These are phyloP conservation scores for Drosophila erecta DNA, from an alignment of 1,140 invertebrate genomes.

Conservation along the genomic window DNA sequence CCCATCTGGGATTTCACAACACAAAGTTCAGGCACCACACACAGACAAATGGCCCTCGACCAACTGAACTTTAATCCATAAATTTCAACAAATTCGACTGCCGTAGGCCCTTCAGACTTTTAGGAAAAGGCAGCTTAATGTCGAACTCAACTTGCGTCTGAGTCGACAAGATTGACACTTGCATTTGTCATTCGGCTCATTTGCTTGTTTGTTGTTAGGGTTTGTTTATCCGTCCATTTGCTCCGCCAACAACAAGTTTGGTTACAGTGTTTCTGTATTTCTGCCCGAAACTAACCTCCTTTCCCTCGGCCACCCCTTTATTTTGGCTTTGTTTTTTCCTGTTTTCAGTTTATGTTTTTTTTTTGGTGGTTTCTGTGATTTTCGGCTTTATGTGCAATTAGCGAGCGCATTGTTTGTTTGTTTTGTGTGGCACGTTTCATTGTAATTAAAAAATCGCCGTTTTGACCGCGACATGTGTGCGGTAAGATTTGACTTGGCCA, in stretches of 20 bases:
- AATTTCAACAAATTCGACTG: slow-evolving; percentile 40
- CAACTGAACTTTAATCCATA: slow-evolving; percentile 52
- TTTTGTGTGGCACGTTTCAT: slow-evolving; percentile 69
- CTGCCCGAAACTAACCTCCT: not conserved
- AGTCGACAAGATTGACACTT: slow-evolving; percentile 60
- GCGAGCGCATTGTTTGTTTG: slow-evolving; percentile 69
- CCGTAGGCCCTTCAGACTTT: slow-evolving; percentile 43
- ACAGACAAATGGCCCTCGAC: slow-evolving; percentile 29
- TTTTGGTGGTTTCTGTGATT: slow-evolving; percentile 44
- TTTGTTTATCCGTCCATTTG: slow-evolving; percentile 72
- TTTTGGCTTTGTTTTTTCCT: slow-evolving; percentile 39
- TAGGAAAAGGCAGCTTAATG: slow-evolving; percentile 60
- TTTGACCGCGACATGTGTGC: slow-evolving; percentile 16
- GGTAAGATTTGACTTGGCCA: slow-evolving; percentile 28
- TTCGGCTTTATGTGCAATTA: slow-evolving; percentile 71
- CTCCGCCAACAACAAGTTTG: slow-evolving; percentile 61
- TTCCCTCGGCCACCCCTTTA: not conserved
- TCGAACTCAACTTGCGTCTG: slow-evolving; percentile 46
- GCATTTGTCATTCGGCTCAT: slow-evolving; percentile 70
- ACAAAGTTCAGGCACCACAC: slow-evolving; percentile 12
- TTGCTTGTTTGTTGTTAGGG: slow-evolving; percentile 50
- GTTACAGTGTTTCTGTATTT: slow-evolving; percentile 51
- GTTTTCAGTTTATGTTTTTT: slow-evolving; percentile 42
- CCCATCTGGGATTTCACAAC: slow-evolving; percentile 19
- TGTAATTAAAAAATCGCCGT: slow-evolving; percentile 71